phyloP scores from a whole-genome alignment of 1,140 invertebrate genomes.

The Calosoma granatense region DNA sequence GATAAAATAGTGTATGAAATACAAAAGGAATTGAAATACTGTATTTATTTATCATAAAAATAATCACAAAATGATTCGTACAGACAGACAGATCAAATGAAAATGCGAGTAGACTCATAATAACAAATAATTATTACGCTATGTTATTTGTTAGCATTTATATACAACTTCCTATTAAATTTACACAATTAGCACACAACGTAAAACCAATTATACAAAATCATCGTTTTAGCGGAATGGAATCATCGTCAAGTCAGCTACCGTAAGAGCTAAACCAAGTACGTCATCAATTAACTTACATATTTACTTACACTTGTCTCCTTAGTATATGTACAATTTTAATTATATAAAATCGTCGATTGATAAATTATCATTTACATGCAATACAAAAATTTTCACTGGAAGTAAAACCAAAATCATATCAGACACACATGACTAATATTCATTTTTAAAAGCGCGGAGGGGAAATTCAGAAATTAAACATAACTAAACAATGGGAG shows the following conservation, averaged over 20 bases:
- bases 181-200: slow-evolving; percentile 28
- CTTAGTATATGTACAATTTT: not conserved
- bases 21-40: slow-evolving; percentile 27
- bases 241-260: slow-evolving; percentile 15
- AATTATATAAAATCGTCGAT: not conserved
- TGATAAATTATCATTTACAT: not conserved
- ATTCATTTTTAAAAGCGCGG: no score
- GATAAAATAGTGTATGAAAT: no score
- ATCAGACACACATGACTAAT: no score
- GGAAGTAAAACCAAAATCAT: no score
- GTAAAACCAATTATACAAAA: slow-evolving; percentile 29
- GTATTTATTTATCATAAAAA: slow-evolving; percentile 31
- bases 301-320: not conserved
- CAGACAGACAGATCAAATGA: slow-evolving; percentile 26
- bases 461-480: no score
- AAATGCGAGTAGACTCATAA: slow-evolving; percentile 18
- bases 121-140: slow-evolving; percentile 26
- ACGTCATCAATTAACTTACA: no score
- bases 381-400: not conserved
- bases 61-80: slow-evolving; percentile 31
- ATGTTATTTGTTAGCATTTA: slow-evolving; percentile 30
- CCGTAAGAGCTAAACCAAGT: not conserved
- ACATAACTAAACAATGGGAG: not conserved
- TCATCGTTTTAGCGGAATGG: slow-evolving; percentile 25
- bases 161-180: slow-evolving; percentile 29